Evolutionary conservation across 2,797 vertebrate species (phyloP).

Genomic region (Limosa lapponica): DNA sequence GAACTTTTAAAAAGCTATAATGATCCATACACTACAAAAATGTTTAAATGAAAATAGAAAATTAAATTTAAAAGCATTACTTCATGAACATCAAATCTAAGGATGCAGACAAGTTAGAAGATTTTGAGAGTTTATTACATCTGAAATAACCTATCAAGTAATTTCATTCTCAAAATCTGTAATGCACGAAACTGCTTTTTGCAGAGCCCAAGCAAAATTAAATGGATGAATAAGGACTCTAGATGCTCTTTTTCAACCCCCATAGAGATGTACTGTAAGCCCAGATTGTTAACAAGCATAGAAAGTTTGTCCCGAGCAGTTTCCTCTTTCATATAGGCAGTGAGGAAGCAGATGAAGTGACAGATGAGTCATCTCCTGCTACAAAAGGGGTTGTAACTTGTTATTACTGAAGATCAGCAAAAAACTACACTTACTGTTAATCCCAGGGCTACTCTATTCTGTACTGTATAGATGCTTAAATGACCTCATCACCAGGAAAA

Average conservation of each 20-base stretch:
- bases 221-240: background rate
- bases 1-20: background rate
- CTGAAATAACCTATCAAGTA: background rate
- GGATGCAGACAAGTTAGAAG: background rate
- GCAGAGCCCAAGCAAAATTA: background rate
- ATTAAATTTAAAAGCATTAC: background rate
- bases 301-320: background rate
- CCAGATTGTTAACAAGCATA: background rate
- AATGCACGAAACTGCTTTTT: background rate
- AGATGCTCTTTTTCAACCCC: background rate
- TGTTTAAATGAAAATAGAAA: conserved; percentile 27
- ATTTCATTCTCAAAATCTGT: background rate
- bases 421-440: background rate
- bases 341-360: background rate
- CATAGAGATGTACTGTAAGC: background rate
- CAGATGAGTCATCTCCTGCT: background rate
- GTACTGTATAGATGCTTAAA: background rate
- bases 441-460: background rate
- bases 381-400: background rate
- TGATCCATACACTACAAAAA: background rate
- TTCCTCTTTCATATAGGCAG: background rate
- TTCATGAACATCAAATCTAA: background rate
- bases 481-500: background rate
- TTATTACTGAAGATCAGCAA: background rate
- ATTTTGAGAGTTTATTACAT: background rate